A percentile compares a stretch with the other conserved stretches of the same genome.
Evolutionary conservation across 2,113 vertebrate genomes (phyloP).

Genomic region (Cheirogaleus medius): DNA sequence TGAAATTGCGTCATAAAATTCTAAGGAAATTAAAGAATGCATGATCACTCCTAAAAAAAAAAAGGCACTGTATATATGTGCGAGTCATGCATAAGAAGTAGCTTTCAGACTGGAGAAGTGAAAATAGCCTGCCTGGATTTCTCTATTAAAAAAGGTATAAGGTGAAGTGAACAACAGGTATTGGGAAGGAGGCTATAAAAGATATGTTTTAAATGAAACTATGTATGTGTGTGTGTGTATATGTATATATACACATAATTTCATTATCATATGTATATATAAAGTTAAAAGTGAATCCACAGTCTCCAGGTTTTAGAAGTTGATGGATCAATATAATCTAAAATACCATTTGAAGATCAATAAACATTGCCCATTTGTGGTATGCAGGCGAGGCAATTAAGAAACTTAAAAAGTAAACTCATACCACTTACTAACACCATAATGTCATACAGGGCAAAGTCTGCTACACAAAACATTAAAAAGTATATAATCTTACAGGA

Average conservation of each 20-base stretch:
- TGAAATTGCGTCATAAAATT: not conserved
- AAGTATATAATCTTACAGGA: not conserved
- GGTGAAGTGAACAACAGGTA: not conserved
- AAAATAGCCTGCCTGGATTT: not conserved
- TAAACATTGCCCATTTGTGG: not conserved
- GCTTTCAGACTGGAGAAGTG: not conserved
- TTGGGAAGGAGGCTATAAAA: not conserved
- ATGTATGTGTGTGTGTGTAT: not conserved
- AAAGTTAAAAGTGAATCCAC: not conserved
- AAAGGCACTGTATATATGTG: not conserved
- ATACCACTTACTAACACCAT: not conserved
- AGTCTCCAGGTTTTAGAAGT: not conserved
- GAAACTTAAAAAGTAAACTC: not conserved
- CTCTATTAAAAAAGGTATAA: not conserved
- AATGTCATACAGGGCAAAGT: not conserved
- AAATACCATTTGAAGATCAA: not conserved
- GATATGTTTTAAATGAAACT: not conserved
- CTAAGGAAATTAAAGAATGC: not conserved
- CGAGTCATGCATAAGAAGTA: not conserved
- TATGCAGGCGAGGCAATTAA: not conserved
- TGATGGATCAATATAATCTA: not conserved
- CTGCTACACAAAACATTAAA: accelerated
- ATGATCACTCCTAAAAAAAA: not conserved
- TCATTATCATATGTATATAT: not conserved
- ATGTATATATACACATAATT: too few species aligned